phyloP scores from a whole-genome alignment of 2,888 invertebrate species.

The Eupithecia insigniata region DNA sequence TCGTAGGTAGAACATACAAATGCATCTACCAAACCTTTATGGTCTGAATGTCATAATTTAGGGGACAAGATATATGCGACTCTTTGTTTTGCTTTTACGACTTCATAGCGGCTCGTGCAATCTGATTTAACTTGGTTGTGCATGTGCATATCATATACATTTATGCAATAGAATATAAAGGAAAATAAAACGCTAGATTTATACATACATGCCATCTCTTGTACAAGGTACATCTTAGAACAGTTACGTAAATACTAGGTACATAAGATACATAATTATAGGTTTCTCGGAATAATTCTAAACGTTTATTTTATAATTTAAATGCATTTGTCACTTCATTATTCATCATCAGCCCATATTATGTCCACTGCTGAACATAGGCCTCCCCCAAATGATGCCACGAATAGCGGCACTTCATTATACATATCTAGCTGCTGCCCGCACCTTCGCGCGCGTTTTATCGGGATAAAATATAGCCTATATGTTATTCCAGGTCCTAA shows the following conservation, averaged over 20 bases:
- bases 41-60: conserved; percentile 64
- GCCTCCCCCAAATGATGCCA: too few species aligned
- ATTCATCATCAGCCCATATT: too few species aligned
- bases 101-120: conserved; percentile 53
- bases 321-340: not conserved
- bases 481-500: too few species aligned
- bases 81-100: conserved; percentile 71
- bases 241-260: not conserved
- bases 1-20: conserved; percentile 47
- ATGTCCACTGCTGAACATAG: too few species aligned
- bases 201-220: not conserved
- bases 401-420: too few species aligned
- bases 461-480: too few species aligned
- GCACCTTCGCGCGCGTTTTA: too few species aligned
- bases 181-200: not conserved
- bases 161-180: not conserved
- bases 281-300: too few species aligned
- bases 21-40: conserved; percentile 57
- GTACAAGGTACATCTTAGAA: not conserved
- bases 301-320: not conserved
- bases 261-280: not conserved
- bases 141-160: conserved; percentile 19
- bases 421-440: too few species aligned
- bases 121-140: conserved; percentile 23
- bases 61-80: conserved; percentile 64